Percentiles rank a stretch among this genome's conserved stretches.
These are phyloP conservation scores for Micoletzkya japonica DNA, from an alignment of 2,888 invertebrate species.

Conservation along the genomic window DNA sequence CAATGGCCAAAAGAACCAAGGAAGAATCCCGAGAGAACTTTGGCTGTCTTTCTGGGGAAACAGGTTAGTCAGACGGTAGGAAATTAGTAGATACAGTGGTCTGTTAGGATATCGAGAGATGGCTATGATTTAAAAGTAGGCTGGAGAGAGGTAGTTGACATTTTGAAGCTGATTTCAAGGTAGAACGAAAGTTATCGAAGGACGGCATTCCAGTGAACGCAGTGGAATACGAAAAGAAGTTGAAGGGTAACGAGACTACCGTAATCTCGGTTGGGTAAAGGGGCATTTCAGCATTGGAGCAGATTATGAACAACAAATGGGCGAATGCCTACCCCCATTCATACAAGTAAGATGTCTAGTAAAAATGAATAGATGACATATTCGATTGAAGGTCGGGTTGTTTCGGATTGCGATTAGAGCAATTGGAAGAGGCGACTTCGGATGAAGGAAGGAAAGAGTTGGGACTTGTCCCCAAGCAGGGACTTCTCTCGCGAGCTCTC, in stretches of 20 bases:
- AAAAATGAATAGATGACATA: too few relatives aligned
- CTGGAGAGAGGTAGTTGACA: too few relatives aligned
- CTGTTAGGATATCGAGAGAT: not conserved
- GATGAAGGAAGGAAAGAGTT: not conserved
- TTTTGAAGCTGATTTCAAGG: too few relatives aligned
- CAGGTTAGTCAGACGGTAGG: slow-evolving; percentile 2
- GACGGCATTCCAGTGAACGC: slow-evolving; percentile 4
- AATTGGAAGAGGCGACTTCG: slow-evolving; percentile 16
- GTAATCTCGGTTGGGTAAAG: too few relatives aligned
- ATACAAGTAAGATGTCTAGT: slow-evolving; percentile 37
- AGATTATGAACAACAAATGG: slow-evolving; percentile 48
- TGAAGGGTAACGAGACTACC: not conserved
- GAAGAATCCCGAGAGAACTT: slow-evolving; percentile 38
- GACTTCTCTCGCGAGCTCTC: slow-evolving; percentile 2
- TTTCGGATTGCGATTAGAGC: slow-evolving; percentile 14
- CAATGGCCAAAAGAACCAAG: slow-evolving; percentile 55
- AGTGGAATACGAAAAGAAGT: slow-evolving; percentile 21
- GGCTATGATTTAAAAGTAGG: too few relatives aligned
- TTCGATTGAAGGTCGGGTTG: slow-evolving; percentile 19
- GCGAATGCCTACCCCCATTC: slow-evolving; percentile 43
- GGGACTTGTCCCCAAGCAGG: slow-evolving; percentile 10
- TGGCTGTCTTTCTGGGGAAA: slow-evolving; percentile 15
- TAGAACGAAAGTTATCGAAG: slow-evolving; percentile 10
- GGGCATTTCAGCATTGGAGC: slow-evolving; percentile 47
- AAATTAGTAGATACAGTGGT: not conserved